Base-by-base conservation (phyloP, 2,797 vertebrate genomes). In the Sarcoramphus papa region DNA sequence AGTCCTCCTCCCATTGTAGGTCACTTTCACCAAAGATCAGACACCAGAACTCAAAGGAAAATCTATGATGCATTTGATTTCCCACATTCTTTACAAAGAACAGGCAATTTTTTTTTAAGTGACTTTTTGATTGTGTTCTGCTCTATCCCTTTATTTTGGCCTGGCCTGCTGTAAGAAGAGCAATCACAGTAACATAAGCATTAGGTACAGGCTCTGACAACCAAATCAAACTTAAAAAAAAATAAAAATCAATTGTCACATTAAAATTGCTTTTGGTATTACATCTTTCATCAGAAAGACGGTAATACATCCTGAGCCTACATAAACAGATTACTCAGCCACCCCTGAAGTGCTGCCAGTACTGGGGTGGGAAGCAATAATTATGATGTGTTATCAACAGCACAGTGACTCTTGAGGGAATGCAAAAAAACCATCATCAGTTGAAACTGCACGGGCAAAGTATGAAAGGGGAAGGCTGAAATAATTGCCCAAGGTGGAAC, bases 251-350 rank as follows among this genome's bases (percentile, higher is more conserved):
- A 94, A 68, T 51, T 85, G 93, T 88, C 95, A 94, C 85, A 65
- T 94, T 96, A 93, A 94, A 95, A 96, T 94, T 95, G 80, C 85
- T 95, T 95, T 95, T 79, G 74, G 70, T 90, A 85, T 86, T 93
- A 85, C 53, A 92, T 62, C 79, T 91, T 96, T 95, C 79, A 86
- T 87, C 90, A 85, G 88, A 69, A 90, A 64, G 83, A 87, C 6
- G 28, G 68, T 47, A 95, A 95, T 72, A 84, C 23, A 60, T 85
- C 70, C 75, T 78, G 82, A 92, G 84, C 65, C 84, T 85, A 76
- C 72, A 80, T 81, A 90, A 96, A 95, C 79, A 93, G 85, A 95
- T 95, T 87, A 93, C 51, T 95, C 81, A 72, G 57, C 41, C 75
- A 90, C 8, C 45, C 62, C 62, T 90, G 76, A 95, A 90, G 72